Base-by-base conservation (phyloP, 1,140 invertebrate genomes). In the Aphelinus atriplicis region DNA sequence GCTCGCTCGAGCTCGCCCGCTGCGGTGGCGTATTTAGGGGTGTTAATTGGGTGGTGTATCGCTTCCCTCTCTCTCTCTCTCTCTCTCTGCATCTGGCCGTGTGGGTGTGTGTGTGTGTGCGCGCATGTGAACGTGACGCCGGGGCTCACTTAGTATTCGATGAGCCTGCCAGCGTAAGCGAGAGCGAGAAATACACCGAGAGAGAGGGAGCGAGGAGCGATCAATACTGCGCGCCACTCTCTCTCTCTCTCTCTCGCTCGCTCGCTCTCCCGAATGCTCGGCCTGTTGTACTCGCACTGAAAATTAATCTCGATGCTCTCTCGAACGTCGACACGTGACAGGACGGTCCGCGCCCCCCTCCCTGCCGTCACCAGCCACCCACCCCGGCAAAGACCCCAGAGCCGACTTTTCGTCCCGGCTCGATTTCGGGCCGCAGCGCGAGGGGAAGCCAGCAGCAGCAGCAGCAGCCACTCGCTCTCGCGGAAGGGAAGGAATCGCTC, bases 1-100 rank as follows among this genome's bases (percentile, higher is more conserved):
- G 78, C 77, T 73, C 76, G 70, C 57, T 71, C 78, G 78, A 26
- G 78, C 71, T 75, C 68, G 78, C 78, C 78, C 79, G 77, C 81
- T 81, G 81, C 79, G 83, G 80, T 81, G 77, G 83, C 80, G 81
- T 81, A 80, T 83, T 83, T 81, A 82, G 82, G 83, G 83, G 83
- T 83, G 83, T 82, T 83, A 83, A 84, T 84, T 84, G 83, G 82
- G 79, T 82, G 83, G 83, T 82, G 83, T 83, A 84, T 83, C 82
- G 79, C 80, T 79, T 80, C 73, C 64, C 79, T 79, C 80, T 76
- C 80, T 26, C 47, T 53, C 48, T 53, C 63, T 26, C 63, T 53
- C 48, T 63, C 69, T 53, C 48, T 9, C 78, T 48, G 63, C 3
- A 46, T 60, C 43, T 42, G 45, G 43, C n/a, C 60, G 53, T 53